Conservation (phyloP, 1,140 invertebrate genomes). For the Hesperophylax magnus region DNA sequence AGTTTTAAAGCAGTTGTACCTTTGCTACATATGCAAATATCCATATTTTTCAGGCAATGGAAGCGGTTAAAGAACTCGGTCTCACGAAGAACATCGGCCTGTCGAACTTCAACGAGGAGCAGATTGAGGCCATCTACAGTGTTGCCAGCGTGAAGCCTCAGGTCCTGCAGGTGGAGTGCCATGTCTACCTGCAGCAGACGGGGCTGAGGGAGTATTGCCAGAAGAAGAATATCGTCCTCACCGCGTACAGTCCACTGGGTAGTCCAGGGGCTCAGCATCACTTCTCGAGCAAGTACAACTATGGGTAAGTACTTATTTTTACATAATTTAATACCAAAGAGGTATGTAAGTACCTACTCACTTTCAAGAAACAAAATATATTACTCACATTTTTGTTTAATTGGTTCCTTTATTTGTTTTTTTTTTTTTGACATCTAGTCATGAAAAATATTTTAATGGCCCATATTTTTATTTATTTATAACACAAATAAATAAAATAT, state of each 20-base stretch:
- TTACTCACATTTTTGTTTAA: no score
- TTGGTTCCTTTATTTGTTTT: no score
- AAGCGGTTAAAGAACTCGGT: constrained; percentile 77
- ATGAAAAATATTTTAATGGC: no score
- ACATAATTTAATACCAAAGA: no score
- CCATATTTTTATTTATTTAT: no score
- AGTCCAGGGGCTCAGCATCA: constrained; percentile 69
- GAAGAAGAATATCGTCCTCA: constrained; percentile 80
- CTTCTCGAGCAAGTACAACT: constrained; percentile 70
- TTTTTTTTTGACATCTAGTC: no score
- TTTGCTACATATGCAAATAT: not conserved
- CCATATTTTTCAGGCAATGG: constrained; percentile 76
- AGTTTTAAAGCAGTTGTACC: no score
- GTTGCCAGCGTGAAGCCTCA: constrained; percentile 48
- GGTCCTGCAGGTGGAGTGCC: constrained; percentile 76
- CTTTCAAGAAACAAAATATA: no score
- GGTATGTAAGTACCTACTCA: no score
- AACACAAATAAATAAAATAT: no score
- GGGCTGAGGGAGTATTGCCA: constrained; percentile 82
- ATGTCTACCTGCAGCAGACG: constrained; percentile 87
- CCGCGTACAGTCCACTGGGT: constrained; percentile 88
- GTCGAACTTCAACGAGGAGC: constrained; percentile 84
- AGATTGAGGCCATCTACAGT: constrained; percentile 71
- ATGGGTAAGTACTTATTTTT: constrained; percentile 62
- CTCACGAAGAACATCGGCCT: constrained; percentile 80